phyloP scores from a whole-genome alignment of 2,797 vertebrate genomes.

The Lagocephalus sceleratus region DNA sequence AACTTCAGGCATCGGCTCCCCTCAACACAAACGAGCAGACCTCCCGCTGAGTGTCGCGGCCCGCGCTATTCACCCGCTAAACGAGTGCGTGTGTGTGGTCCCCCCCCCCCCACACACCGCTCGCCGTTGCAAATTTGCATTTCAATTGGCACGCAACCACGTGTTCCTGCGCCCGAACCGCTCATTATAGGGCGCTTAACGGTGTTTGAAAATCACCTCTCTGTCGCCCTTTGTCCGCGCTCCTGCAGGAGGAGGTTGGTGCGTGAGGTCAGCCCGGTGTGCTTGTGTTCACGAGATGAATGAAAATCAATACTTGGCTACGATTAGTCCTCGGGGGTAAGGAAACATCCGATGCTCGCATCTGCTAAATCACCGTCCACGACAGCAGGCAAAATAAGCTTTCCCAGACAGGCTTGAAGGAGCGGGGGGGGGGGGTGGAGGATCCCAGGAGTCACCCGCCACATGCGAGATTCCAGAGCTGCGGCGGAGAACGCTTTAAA shows the following conservation, averaged over 20 bases:
- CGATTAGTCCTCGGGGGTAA: slow-evolving; percentile 44
- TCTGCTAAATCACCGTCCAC: slow-evolving; percentile 22
- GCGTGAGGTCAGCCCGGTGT: slow-evolving; percentile 6
- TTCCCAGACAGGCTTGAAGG: slow-evolving; percentile 8
- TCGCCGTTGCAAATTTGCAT: slow-evolving; percentile 70
- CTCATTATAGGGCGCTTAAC: slow-evolving; percentile 66
- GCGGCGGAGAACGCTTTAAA: slow-evolving; percentile 25
- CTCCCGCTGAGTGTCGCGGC: slow-evolving; percentile 47
- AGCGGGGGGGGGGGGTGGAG: neutral
- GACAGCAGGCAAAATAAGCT: slow-evolving; percentile 13
- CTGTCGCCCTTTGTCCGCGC: slow-evolving; percentile 53
- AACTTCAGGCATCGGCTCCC: slow-evolving; percentile 66
- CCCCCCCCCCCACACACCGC: too few relatives aligned
- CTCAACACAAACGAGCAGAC: slow-evolving; percentile 63
- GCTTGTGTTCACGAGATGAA: slow-evolving; percentile 48
- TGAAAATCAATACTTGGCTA: slow-evolving; percentile 56
- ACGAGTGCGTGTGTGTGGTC: slow-evolving; percentile 69
- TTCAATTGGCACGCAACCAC: slow-evolving; percentile 67
- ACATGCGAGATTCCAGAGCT: slow-evolving; percentile 14
- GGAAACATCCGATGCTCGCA: slow-evolving; percentile 30
- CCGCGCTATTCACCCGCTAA: slow-evolving; percentile 54
- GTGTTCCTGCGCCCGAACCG: slow-evolving; percentile 53
- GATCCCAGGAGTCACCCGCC: neutral
- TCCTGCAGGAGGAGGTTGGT: slow-evolving; percentile 34
- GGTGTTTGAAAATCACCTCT: slow-evolving; percentile 63